These are phyloP conservation scores for Villa cingulata DNA, from an alignment of 2,888 invertebrate genomes.

Conservation along the genomic window DNA sequence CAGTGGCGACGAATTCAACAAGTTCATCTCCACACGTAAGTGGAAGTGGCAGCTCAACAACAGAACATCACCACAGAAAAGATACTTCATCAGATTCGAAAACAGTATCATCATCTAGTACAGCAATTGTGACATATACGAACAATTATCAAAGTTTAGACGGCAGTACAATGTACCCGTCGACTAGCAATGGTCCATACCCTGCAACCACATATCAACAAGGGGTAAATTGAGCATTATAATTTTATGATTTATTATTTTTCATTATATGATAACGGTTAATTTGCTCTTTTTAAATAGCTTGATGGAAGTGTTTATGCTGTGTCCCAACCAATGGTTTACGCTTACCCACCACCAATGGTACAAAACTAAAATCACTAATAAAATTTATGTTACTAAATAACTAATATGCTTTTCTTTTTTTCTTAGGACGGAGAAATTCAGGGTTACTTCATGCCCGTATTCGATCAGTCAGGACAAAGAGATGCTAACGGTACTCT, in stretches of 20 bases:
- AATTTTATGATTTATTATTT: too few species aligned
- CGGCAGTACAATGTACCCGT: constrained; percentile 31
- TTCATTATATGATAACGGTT: too few species aligned
- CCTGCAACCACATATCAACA: constrained; percentile 36
- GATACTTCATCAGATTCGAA: neutral
- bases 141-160: constrained; percentile 32
- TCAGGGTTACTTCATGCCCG: constrained; percentile 35
- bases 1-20: constrained; percentile 12
- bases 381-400: constrained; percentile 1
- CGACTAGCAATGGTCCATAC: constrained; percentile 28
- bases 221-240: constrained; percentile 22
- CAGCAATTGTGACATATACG: constrained; percentile 23
- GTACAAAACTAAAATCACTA: constrained; percentile 15
- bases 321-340: constrained; percentile 36
- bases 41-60: neutral
- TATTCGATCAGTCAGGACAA: constrained; percentile 32
- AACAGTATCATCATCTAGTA: constrained; percentile 8
- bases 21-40: constrained; percentile 1
- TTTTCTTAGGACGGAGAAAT: constrained; percentile 27
- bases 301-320: constrained; percentile 37
- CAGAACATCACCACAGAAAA: constrained; percentile 6
- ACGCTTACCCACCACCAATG: constrained; percentile 31
- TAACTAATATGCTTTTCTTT: constrained; percentile 7
- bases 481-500: constrained; percentile 23
- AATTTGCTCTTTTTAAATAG: constrained; percentile 17